Conservation (phyloP, 2,797 vertebrate genomes). For the Ataeniobius toweri region DNA sequence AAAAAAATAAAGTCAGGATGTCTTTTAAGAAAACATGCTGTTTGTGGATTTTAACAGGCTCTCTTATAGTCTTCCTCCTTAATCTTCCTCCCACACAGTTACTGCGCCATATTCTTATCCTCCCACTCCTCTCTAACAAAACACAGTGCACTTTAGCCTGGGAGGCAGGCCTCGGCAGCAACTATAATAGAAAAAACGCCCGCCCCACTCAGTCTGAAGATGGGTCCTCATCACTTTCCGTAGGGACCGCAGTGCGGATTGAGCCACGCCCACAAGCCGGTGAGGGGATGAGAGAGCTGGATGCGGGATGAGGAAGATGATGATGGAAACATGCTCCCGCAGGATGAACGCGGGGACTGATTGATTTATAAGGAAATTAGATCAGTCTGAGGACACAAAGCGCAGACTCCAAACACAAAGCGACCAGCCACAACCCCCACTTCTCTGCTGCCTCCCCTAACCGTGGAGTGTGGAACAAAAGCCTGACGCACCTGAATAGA, state of each 20-base stretch:
- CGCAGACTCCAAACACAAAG: background rate
- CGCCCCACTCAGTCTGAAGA: conserved; percentile 75
- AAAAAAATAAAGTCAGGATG: background rate
- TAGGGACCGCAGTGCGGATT: conserved; percentile 97
- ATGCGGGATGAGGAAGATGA: conserved; percentile 54
- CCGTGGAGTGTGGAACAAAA: conserved; percentile 53
- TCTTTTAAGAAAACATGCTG: background rate
- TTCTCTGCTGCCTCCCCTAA: background rate
- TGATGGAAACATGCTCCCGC: conserved; percentile 34
- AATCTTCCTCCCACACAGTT: conserved; percentile 8
- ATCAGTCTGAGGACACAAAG: background rate
- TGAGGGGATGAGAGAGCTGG: conserved; percentile 68
- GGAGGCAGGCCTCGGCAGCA: conserved; percentile 27
- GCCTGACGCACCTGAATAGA: conserved; percentile 45
- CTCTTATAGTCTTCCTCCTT: background rate
- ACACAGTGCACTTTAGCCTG: conserved; percentile 17
- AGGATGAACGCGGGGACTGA: background rate
- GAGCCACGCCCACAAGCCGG: conserved; percentile 92
- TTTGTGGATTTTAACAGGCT: background rate
- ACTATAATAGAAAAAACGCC: conserved; percentile 44
- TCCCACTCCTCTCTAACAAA: conserved; percentile 10
- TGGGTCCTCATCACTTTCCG: conserved; percentile 86
- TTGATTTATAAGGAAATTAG: conserved; percentile 1
- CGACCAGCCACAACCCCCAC: background rate
- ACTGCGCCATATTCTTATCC: conserved; percentile 46